These are phyloP conservation scores for Oriolus oriolus DNA, from an alignment of 2,113 vertebrate genomes.

Conservation along the genomic window DNA sequence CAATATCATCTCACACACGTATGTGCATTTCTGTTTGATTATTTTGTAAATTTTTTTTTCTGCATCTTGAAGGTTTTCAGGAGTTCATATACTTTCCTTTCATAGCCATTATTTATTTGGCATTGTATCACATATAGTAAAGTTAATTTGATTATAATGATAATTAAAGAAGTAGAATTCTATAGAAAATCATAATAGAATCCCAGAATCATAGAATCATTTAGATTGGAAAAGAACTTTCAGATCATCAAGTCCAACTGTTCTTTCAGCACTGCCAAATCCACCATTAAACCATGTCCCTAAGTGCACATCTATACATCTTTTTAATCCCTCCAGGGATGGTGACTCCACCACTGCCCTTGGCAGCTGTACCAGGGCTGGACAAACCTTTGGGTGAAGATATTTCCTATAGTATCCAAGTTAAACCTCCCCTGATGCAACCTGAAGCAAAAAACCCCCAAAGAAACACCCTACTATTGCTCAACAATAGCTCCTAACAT, in stretches of 20 bases:
- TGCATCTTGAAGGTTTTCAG: background rate
- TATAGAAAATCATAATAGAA: background rate
- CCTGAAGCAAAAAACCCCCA: background rate
- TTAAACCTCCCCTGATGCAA: background rate
- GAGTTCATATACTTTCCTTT: background rate
- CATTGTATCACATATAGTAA: background rate
- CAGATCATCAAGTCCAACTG: background rate
- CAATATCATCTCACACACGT: constrained; percentile 4
- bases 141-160: background rate
- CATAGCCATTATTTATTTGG: background rate
- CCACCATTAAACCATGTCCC: background rate
- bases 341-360: no score
- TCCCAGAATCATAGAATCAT: background rate
- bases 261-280: background rate
- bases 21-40: background rate
- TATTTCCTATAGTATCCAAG: background rate
- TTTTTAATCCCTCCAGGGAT: background rate
- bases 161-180: background rate
- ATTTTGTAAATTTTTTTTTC: background rate
- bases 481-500: background rate
- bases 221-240: background rate
- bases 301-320: background rate
- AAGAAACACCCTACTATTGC: background rate
- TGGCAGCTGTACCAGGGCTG: background rate
- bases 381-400: background rate